Conservation (phyloP, 2,888 invertebrate species). For the Eristalis pertinax region DNA sequence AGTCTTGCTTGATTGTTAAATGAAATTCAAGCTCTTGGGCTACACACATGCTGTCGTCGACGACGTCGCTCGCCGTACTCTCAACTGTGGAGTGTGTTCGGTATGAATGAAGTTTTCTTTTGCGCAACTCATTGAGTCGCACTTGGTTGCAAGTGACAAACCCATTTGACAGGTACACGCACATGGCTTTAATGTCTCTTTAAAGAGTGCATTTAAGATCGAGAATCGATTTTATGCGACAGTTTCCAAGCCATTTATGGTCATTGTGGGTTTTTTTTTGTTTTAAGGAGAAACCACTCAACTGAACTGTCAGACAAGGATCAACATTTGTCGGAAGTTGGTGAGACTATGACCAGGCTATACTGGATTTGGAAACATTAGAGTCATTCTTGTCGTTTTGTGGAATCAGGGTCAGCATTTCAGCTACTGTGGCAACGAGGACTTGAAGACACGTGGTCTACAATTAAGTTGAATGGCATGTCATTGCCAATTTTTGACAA, state of each 20-base stretch:
- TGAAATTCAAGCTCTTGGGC: slow-evolving; percentile 30
- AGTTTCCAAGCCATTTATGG: slow-evolving; percentile 7
- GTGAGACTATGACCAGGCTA: neutral
- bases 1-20: slow-evolving; percentile 29
- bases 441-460: no score
- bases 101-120: slow-evolving; percentile 59
- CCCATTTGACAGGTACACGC: slow-evolving; percentile 69
- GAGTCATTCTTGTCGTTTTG: no score
- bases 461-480: no score
- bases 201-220: slow-evolving; percentile 26
- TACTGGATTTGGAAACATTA: neutral
- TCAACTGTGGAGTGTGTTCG: slow-evolving; percentile 11
- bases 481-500: no score
- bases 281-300: neutral
- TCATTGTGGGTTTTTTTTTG: neutral
- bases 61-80: neutral
- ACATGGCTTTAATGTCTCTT: slow-evolving; percentile 52
- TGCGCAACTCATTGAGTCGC: slow-evolving; percentile 50
- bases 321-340: neutral
- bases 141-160: slow-evolving; percentile 59
- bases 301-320: neutral
- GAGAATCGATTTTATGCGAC: neutral
- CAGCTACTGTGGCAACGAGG: no score
- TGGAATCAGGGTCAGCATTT: no score
- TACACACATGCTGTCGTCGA: neutral